Evolutionary conservation across 2,888 invertebrate species (phyloP), one percentile per base, ranked within the genome.

Genomic region (Trissolcus brochymenae): DNA sequence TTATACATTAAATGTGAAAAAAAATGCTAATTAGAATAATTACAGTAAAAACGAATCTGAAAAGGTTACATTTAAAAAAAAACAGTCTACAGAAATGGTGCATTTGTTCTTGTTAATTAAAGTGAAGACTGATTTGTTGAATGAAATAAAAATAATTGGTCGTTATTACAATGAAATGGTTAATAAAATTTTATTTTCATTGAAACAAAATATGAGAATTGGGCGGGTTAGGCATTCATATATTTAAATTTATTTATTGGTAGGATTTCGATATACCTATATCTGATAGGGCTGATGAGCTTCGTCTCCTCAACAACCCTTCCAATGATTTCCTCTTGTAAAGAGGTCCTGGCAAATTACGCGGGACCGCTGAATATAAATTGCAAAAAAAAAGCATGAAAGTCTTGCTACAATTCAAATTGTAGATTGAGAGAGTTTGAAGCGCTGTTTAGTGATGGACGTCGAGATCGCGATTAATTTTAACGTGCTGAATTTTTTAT

Each of bases 241-340:
- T 87, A 87, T 87, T 87, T 87, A 87, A 87, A 87, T 87, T 87
- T 87, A 87, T 87, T 87, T 87, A 87, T 87, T 87, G 87, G 87
- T 80, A 83, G 85, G 86, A 86, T 87, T 87, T 87, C 86, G 84
- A 46, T 46, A 46, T 46, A 14, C 7, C n/a, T 3, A 46, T 46
- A 76, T 76, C 64, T 78, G 67, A 64, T 51, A 55, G 66, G 54
- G 57, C 35, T 21, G 49, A 56, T 13, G 54, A 71, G 65, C 57
- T 67, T 70, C 72, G 81, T 61, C 29, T 54, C 46, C 65, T 65
- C 70, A 56, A 76, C 60, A 76, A 76, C 76, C 76, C 76, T 71
- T 76, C 56, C 50, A 60, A 85, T 87, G 87, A 88, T 88, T 88
- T 88, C 87, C 87, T 83, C 85, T 84, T 84, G 87, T 87, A 88